Evolutionary conservation across 1,140 invertebrate genomes (phyloP).

Genomic region (Dryas iulia): DNA sequence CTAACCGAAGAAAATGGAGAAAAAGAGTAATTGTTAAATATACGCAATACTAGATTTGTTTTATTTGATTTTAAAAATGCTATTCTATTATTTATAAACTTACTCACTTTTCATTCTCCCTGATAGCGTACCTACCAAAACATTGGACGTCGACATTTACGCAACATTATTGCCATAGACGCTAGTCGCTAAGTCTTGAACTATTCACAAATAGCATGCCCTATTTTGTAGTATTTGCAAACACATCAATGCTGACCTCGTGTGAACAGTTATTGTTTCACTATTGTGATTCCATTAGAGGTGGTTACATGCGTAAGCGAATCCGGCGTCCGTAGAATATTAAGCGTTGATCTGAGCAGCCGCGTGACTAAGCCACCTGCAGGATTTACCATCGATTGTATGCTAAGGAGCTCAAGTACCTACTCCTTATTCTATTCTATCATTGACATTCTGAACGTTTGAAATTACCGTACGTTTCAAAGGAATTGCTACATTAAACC

Average conservation of each 20-base stretch:
- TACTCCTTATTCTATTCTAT: constrained; percentile 27
- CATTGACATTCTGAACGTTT: constrained; percentile 30
- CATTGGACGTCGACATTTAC: neutral
- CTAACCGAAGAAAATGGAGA: no score
- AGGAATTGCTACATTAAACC: neutral
- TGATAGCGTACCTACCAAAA: neutral
- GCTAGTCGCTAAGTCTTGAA: neutral
- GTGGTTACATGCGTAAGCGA: constrained; percentile 62
- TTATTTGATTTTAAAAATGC: no score
- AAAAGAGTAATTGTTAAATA: no score
- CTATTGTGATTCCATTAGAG: constrained; percentile 60
- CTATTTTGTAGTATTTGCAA: constrained; percentile 62
- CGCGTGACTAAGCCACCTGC: constrained; percentile 68
- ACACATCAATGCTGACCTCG: constrained; percentile 62
- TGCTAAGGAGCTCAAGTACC: constrained; percentile 53
- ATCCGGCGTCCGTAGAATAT: constrained; percentile 51
- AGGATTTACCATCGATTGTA: constrained; percentile 74
- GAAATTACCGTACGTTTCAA: constrained; percentile 33
- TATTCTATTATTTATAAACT: no score
- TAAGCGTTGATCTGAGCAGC: constrained; percentile 56
- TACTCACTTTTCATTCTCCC: no score
- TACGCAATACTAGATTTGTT: no score
- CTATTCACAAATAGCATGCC: constrained; percentile 34
- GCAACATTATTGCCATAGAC: neutral
- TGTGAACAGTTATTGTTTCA: constrained; percentile 70